A percentile compares a stretch with the other conserved stretches of the same genome.
Conservation (phyloP, 2,797 vertebrate species). For the Hephaestus fuliginosus region DNA sequence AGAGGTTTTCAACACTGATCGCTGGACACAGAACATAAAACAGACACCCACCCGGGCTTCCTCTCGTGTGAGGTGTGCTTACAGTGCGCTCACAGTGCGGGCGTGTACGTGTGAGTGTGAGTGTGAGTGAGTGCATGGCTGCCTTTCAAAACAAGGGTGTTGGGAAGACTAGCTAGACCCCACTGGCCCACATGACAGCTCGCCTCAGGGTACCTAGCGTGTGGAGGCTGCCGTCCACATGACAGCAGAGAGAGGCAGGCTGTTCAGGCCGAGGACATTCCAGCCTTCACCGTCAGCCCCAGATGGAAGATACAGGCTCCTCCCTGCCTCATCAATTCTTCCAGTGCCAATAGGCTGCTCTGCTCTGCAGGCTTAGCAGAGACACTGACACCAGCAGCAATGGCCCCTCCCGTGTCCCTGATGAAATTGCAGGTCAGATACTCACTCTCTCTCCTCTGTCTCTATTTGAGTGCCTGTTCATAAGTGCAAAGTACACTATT, state of each 20-base stretch:
- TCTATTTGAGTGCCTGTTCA: constrained; percentile 9
- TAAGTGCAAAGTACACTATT: constrained; percentile 22
- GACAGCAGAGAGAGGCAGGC: constrained; percentile 76
- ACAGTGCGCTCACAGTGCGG: constrained; percentile 33
- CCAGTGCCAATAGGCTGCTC: constrained; percentile 66
- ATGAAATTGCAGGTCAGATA: constrained; percentile 64
- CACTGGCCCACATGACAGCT: constrained; percentile 67
- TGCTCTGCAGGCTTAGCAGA: constrained; percentile 57
- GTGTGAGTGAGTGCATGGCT: constrained; percentile 51
- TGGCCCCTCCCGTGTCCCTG: constrained; percentile 56
- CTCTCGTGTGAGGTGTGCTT: constrained; percentile 57
- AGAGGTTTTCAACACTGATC: constrained; percentile 74
- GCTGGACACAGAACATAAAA: constrained; percentile 61
- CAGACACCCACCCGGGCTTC: constrained; percentile 67
- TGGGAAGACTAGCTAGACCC: constrained; percentile 46
- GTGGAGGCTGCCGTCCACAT: constrained; percentile 69
- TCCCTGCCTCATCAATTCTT: constrained; percentile 67
- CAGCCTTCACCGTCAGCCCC: constrained; percentile 78
- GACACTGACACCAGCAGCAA: constrained; percentile 51
- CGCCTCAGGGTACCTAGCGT: constrained; percentile 67
- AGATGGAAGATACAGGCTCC: constrained; percentile 79
- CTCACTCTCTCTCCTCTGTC: constrained; percentile 8
- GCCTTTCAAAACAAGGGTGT: constrained; percentile 55
- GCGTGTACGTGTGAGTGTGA: constrained; percentile 47
- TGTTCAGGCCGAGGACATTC: constrained; percentile 81